Conservation (phyloP, 2,888 invertebrate species). For the Caprella mutica region DNA sequence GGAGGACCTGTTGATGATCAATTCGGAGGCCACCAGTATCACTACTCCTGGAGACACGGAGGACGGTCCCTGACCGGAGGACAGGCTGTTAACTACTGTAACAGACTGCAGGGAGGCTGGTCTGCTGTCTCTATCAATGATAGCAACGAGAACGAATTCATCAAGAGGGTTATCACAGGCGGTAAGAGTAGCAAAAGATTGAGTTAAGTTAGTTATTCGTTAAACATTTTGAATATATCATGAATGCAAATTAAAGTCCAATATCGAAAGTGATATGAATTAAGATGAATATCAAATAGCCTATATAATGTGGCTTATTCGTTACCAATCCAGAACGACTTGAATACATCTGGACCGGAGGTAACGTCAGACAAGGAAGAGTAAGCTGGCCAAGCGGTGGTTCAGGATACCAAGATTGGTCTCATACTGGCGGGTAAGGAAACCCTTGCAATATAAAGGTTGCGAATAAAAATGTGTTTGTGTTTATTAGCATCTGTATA, state of each 20-base stretch:
- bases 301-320: too few species aligned
- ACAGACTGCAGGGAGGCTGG: conserved; percentile 16
- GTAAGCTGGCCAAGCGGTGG: conserved; percentile 11
- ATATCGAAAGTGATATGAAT: too few species aligned
- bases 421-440: conserved; percentile 17
- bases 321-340: conserved; percentile 8
- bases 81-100: conserved; percentile 16
- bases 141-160: conserved; percentile 3
- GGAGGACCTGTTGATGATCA: conserved; percentile 1
- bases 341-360: conserved; percentile 27
- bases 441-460: neutral
- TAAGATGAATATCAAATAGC: too few species aligned
- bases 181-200: conserved; percentile 15
- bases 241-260: too few species aligned
- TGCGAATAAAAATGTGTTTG: neutral
- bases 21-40: conserved; percentile 13
- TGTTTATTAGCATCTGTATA: neutral
- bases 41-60: conserved; percentile 24
- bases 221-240: too few species aligned
- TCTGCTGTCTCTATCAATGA: conserved; percentile 12
- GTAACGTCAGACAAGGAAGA: neutral
- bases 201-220: too few species aligned
- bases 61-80: neutral
- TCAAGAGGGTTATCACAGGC: conserved; percentile 9
- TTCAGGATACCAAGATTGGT: conserved; percentile 1